Percentiles rank a stretch among this genome's conserved stretches.
Evolutionary conservation across 2,888 invertebrate genomes (phyloP).

Genomic region (Desoria tigrina): DNA sequence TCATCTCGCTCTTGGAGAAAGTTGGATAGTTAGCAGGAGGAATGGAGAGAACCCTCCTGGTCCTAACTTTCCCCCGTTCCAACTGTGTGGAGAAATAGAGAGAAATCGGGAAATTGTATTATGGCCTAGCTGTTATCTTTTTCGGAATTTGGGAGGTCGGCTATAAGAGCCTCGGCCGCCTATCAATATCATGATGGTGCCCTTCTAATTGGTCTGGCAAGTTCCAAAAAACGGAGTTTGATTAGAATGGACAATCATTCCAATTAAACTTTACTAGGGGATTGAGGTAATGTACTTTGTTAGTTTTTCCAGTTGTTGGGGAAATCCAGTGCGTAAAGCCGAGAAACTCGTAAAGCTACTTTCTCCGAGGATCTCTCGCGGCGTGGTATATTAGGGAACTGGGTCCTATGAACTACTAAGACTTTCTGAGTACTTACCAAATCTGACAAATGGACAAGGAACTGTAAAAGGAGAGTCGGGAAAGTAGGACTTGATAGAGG

Average conservation of each 20-base stretch:
- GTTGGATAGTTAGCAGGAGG: constrained; percentile 6
- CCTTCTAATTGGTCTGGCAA: constrained; percentile 16
- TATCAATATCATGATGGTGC: not conserved
- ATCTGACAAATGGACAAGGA: constrained; percentile 16
- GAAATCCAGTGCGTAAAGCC: not conserved
- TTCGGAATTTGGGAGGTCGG: not conserved
- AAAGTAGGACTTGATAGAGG: constrained; percentile 12
- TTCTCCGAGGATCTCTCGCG: not conserved
- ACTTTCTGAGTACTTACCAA: constrained; percentile 1
- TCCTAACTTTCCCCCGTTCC: not conserved
- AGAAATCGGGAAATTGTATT: constrained; percentile 12
- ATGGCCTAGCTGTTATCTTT: constrained; percentile 1
- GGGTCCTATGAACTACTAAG: not conserved
- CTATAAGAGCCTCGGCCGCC: too few species aligned
- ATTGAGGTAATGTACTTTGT: constrained; percentile 1
- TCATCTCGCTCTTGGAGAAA: constrained; percentile 8
- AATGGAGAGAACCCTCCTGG: not conserved
- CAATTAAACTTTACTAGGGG: constrained; percentile 18
- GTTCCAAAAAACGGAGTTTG: constrained; percentile 11
- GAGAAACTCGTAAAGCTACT: not conserved
- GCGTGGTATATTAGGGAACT: not conserved
- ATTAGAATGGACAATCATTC: constrained; percentile 21
- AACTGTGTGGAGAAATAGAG: not conserved
- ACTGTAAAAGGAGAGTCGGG: not conserved
- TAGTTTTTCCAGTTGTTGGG: not conserved